phyloP scores from a whole-genome alignment of 1,140 invertebrate genomes.

The Lepidurus arcticus region DNA sequence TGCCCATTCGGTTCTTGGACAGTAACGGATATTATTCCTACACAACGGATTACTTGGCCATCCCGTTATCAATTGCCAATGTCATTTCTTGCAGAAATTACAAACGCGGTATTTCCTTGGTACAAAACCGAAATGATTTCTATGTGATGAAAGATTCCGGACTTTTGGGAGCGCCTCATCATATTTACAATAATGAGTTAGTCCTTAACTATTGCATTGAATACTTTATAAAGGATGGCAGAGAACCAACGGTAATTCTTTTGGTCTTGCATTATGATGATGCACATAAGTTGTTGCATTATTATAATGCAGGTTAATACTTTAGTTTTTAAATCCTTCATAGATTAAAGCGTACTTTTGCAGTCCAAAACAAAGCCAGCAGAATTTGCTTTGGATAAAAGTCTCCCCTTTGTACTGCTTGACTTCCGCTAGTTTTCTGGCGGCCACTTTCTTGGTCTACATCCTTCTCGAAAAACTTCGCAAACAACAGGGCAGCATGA shows the following conservation, averaged over 20 bases:
- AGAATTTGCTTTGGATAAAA: too few species aligned
- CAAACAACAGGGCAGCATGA: slow-evolving; percentile 36
- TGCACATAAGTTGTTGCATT: too few species aligned
- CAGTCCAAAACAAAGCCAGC: too few species aligned
- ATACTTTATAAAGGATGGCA: not conserved
- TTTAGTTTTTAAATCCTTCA: not conserved
- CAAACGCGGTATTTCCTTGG: not conserved
- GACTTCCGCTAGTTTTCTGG: slow-evolving; percentile 35
- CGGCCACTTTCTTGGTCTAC: slow-evolving; percentile 36
- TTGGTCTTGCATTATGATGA: too few species aligned
- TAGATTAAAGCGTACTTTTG: not conserved
- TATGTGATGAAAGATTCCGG: not conserved
- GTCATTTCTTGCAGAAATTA: not conserved
- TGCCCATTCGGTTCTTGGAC: too few species aligned
- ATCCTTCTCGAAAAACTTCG: slow-evolving; percentile 35
- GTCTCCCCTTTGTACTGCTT: slow-evolving; percentile 29
- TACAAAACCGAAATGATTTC: not conserved
- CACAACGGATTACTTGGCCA: not conserved
- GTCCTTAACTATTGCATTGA: not conserved
- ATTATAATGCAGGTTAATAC: too few species aligned
- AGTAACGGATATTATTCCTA: too few species aligned
- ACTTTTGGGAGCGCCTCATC: not conserved
- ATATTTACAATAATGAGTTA: not conserved
- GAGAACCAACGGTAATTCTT: not conserved
- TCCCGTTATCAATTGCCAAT: not conserved